Conservation (phyloP, 2,113 vertebrate species). For the Glaucidium brasilianum region DNA sequence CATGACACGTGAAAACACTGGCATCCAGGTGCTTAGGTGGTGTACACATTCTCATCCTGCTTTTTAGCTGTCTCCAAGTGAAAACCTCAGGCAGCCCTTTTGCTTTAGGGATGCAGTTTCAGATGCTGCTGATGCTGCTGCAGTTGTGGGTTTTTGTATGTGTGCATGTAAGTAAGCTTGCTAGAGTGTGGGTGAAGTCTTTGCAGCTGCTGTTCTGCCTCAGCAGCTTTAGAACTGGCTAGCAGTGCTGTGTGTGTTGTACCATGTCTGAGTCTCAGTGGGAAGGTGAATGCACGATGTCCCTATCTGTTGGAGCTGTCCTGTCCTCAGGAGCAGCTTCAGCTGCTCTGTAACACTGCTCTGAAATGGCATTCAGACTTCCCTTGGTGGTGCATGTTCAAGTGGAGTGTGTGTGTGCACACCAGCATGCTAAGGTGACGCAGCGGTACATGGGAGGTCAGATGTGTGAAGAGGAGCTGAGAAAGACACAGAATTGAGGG, state of each 20-base stretch:
- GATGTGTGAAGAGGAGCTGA: neutral
- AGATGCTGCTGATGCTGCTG: neutral
- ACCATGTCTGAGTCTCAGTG: too few relatives aligned
- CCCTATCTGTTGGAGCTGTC: neutral
- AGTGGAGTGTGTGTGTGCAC: fast-evolving
- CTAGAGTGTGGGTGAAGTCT: neutral
- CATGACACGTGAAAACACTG: fast-evolving
- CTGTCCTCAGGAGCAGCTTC: neutral
- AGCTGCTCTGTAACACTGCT: neutral
- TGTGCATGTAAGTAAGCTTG: neutral
- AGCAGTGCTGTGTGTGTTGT: neutral
- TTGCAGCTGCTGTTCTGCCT: neutral
- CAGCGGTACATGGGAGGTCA: neutral
- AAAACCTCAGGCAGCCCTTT: neutral
- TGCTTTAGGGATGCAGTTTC: neutral
- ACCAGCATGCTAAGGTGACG: fast-evolving
- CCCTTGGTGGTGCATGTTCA: fast-evolving
- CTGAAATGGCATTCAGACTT: neutral
- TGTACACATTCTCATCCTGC: neutral
- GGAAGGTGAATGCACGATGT: neutral
- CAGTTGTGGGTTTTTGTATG: neutral
- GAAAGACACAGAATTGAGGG: fast-evolving
- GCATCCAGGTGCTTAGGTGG: fast-evolving
- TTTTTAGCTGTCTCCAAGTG: neutral
- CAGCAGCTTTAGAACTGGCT: neutral